phyloP scores from a whole-genome alignment of 2,888 invertebrate genomes.

The Apotomis betuletana region DNA sequence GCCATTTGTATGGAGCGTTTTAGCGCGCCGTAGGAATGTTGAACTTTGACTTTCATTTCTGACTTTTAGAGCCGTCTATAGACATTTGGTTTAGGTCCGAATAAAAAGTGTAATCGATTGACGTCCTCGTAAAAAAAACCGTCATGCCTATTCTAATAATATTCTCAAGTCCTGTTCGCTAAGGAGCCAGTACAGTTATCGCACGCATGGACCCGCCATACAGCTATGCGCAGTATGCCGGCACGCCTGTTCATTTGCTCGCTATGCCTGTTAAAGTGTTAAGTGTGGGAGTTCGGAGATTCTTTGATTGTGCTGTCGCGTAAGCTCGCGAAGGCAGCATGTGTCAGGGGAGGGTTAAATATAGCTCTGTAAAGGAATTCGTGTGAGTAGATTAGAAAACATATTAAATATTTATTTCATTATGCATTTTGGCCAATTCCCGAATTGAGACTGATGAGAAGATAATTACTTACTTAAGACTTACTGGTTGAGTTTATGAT shows the following conservation, averaged over 20 bases:
- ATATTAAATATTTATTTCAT: neutral
- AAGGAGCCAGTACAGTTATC: conserved; percentile 20
- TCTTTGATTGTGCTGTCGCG: conserved; percentile 26
- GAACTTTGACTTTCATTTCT: no score
- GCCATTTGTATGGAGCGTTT: no score
- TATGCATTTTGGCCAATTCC: no score
- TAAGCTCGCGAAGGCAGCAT: neutral
- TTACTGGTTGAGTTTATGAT: no score
- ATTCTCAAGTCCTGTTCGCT: neutral
- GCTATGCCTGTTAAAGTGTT: conserved; percentile 16
- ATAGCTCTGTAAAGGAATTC: neutral
- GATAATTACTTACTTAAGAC: no score
- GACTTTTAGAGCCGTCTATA: no score
- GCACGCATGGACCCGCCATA: conserved; percentile 25
- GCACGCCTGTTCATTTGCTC: conserved; percentile 30
- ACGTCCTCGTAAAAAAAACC: no score
- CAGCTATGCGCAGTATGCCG: conserved; percentile 21
- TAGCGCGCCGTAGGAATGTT: no score
- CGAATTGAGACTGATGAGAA: no score
- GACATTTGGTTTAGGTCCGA: no score
- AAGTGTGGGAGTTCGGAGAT: conserved; percentile 31
- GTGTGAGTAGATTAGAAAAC: neutral
- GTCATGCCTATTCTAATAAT: neutral
- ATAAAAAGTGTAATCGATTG: no score
- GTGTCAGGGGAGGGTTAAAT: neutral